A percentile compares a stretch with the other conserved stretches of the same genome.
Conservation (phyloP, 2,888 invertebrate species). For the Holacanthella duospinosa region DNA sequence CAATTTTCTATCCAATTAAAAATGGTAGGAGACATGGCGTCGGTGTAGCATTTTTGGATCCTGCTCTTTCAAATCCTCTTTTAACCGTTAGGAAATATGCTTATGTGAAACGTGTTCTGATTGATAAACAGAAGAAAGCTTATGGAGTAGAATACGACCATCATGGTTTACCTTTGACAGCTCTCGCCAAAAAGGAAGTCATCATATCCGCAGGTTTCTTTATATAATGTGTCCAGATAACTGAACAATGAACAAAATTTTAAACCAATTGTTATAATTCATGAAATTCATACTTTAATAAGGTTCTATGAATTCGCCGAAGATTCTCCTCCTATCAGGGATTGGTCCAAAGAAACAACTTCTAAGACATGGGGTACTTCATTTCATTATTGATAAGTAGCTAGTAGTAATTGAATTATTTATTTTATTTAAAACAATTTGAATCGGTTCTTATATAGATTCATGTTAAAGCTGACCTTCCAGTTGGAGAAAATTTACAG, state of each 20-base stretch:
- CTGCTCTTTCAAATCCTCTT: slow-evolving; percentile 10
- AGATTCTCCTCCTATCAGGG: slow-evolving; percentile 29
- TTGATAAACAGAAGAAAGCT: slow-evolving; percentile 19
- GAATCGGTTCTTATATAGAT: not conserved
- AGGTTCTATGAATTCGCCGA: slow-evolving; percentile 20
- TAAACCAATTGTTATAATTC: too few relatives aligned
- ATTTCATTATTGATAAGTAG: too few relatives aligned
- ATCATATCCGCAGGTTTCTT: slow-evolving; percentile 25
- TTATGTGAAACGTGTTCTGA: slow-evolving; percentile 25
- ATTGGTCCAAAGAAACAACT: slow-evolving; percentile 27
- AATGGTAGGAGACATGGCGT: slow-evolving; percentile 21
- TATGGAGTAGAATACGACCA: slow-evolving; percentile 32
- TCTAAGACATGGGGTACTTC: slow-evolving; percentile 17
- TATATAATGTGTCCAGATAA: too few relatives aligned
- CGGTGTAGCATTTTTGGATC: slow-evolving; percentile 22
- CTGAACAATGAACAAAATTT: too few relatives aligned
- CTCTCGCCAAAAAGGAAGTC: slow-evolving; percentile 26
- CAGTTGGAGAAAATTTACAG: too few relatives aligned
- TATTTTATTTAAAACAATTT: not conserved
- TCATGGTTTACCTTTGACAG: slow-evolving; percentile 17
- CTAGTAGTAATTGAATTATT: too few relatives aligned
- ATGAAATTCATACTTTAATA: too few relatives aligned
- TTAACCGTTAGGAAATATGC: slow-evolving; percentile 24
- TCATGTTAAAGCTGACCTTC: too few relatives aligned
- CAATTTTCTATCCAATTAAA: slow-evolving; percentile 29